These are phyloP conservation scores for Neotoma lepida DNA, from an alignment of 2,113 vertebrate species.

Conservation along the genomic window DNA sequence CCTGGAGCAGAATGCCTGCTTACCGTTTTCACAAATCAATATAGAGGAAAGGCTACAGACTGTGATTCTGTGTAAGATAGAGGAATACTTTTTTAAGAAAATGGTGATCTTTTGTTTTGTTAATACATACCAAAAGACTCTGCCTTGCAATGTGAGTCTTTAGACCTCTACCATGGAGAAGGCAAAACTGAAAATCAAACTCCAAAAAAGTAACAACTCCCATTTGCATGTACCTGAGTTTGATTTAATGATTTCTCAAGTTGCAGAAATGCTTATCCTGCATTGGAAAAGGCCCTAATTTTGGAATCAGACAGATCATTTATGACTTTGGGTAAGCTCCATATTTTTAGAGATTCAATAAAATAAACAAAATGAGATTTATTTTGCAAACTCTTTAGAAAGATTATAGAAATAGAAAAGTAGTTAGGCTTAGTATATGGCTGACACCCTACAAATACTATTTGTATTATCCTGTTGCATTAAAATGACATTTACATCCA, in stretches of 20 bases:
- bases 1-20: not conserved
- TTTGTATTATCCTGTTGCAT: not conserved
- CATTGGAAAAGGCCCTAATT: not conserved
- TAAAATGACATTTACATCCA: constrained; percentile 40
- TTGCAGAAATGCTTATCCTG: constrained; percentile 14
- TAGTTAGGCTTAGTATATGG: not conserved
- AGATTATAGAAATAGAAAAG: constrained; percentile 6
- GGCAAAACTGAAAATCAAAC: constrained; percentile 17
- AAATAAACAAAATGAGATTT: constrained; percentile 12
- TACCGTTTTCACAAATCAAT: not conserved
- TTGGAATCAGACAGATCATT: not conserved
- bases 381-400: constrained; percentile 30
- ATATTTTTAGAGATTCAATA: not conserved
- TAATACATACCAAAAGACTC: constrained; percentile 30
- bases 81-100: not conserved
- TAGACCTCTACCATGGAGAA: constrained; percentile 26
- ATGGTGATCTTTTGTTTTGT: constrained; percentile 30
- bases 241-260: not conserved
- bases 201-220: not conserved
- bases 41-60: not conserved
- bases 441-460: not conserved
- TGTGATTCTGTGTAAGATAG: not conserved
- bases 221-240: not conserved
- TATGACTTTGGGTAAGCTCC: not conserved
- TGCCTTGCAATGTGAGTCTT: not conserved